Conservation (phyloP, 2,113 vertebrate species). For the Suncus etruscus region DNA sequence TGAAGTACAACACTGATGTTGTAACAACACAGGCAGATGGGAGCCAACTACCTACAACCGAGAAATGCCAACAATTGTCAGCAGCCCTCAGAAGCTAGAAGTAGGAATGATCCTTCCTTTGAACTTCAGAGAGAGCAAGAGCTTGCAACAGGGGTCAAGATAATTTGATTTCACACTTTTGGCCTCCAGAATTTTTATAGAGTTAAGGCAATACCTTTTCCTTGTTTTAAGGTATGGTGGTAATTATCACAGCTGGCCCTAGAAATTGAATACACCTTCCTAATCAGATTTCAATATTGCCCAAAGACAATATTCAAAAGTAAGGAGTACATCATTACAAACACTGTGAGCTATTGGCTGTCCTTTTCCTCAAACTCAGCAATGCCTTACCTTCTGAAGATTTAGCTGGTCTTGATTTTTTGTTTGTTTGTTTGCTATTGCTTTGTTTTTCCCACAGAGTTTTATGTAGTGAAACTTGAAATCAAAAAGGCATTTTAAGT, state of each 20-base stretch:
- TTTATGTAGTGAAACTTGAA: not conserved
- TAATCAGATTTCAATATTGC: not conserved
- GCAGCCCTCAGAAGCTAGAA: not conserved
- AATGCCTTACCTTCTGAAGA: not conserved
- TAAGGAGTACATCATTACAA: not conserved
- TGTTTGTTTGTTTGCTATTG: too few species aligned
- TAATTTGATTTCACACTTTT: not conserved
- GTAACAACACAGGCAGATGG: not conserved
- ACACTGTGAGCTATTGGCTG: not conserved
- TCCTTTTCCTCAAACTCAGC: not conserved
- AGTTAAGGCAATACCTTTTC: not conserved
- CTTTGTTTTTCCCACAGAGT: too few species aligned
- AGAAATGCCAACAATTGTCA: not conserved
- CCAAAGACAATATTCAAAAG: too few species aligned
- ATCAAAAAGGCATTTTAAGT: not conserved
- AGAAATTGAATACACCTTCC: not conserved
- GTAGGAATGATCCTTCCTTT: not conserved
- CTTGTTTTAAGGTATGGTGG: not conserved
- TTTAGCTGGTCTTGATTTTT: not conserved
- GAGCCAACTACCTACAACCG: not conserved
- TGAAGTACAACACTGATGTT: not conserved
- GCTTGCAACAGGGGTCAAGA: not conserved
- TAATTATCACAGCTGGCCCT: not conserved
- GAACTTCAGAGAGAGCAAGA: not conserved
- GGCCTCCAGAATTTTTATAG: not conserved